These are phyloP conservation scores for Octomys mimax DNA, from an alignment of 2,797 vertebrate species.

Conservation along the genomic window DNA sequence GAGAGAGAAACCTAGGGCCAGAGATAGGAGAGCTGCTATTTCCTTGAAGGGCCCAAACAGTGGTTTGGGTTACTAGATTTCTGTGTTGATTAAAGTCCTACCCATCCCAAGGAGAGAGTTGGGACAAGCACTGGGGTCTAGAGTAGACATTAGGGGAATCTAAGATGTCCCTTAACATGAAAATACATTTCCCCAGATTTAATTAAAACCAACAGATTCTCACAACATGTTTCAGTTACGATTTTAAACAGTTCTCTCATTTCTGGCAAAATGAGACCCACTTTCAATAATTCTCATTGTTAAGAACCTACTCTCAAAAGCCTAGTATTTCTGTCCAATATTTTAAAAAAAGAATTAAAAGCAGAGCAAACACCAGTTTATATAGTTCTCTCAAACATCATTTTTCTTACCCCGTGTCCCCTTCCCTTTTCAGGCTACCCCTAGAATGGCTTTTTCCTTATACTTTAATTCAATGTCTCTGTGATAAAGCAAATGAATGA, in stretches of 20 bases:
- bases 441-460: constrained; percentile 19
- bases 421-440: constrained; percentile 9
- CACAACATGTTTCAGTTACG: background rate
- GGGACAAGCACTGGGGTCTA: background rate
- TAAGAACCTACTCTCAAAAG: constrained; percentile 24
- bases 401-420: background rate
- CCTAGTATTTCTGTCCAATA: background rate
- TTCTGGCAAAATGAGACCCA: background rate
- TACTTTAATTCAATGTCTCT: background rate
- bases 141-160: background rate
- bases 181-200: constrained; percentile 11
- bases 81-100: background rate
- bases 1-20: background rate
- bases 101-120: background rate
- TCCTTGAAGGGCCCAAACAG: background rate
- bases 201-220: constrained; percentile 5
- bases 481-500: constrained; percentile 39
- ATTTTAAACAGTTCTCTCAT: constrained; percentile 50
- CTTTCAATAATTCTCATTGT: background rate
- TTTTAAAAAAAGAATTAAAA: constrained; percentile 12
- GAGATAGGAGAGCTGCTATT: background rate
- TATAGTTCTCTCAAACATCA: constrained; percentile 22
- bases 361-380: constrained; percentile 6
- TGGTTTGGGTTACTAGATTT: background rate
- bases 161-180: background rate